Conservation (phyloP, 1,140 invertebrate species). For the Leptoteleia sp. region DNA sequence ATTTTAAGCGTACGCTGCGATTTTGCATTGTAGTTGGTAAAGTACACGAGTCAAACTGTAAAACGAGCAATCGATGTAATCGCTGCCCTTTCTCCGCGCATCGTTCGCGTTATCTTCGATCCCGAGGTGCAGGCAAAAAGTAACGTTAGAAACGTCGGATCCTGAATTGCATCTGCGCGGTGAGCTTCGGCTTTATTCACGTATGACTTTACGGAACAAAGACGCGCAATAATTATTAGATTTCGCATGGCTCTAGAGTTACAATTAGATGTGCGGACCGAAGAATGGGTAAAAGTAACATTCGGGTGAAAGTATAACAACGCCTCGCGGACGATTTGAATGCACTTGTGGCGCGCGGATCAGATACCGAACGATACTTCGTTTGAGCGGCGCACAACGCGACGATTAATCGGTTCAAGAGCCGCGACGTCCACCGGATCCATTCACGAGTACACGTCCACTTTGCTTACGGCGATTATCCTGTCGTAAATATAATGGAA, state of each 20-base stretch:
- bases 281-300: slow-evolving; percentile 65
- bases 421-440: slow-evolving; percentile 41
- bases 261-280: slow-evolving; percentile 57
- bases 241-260: slow-evolving; percentile 54
- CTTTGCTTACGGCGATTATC: too few species aligned
- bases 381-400: slow-evolving; percentile 45
- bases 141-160: slow-evolving; percentile 23
- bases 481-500: too few species aligned
- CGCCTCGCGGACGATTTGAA: slow-evolving; percentile 50
- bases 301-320: slow-evolving; percentile 62
- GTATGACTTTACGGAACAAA: slow-evolving; percentile 51
- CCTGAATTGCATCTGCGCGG: slow-evolving; percentile 17
- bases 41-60: background rate
- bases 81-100: slow-evolving; percentile 5
- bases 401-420: slow-evolving; percentile 59
- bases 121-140: slow-evolving; percentile 26
- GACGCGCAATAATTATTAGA: slow-evolving; percentile 60
- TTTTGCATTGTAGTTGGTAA: background rate
- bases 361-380: slow-evolving; percentile 52
- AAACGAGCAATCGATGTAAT: background rate
- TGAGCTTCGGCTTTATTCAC: slow-evolving; percentile 12
- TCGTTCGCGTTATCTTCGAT: slow-evolving; percentile 16
- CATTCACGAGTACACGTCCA: slow-evolving; percentile 6
- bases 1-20: background rate
- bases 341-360: slow-evolving; percentile 39